Percentiles rank a stretch among this genome's conserved stretches.
Conservation (phyloP, 2,888 invertebrate genomes). For the Cerceris rybyensis region DNA sequence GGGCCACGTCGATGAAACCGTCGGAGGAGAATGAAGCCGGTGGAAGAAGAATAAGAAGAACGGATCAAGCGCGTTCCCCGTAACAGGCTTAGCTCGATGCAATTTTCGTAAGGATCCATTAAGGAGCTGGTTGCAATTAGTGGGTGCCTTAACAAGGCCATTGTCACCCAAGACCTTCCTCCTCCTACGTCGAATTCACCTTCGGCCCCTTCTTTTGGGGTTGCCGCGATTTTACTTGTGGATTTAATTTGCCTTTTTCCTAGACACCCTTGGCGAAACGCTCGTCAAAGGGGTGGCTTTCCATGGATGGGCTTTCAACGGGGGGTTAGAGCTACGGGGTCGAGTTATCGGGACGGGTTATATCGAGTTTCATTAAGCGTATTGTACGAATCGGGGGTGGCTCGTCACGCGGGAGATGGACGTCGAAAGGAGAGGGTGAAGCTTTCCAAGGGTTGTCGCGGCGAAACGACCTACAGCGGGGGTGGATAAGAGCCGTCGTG, state of each 20-base stretch:
- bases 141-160: slow-evolving; percentile 74
- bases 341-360: slow-evolving; percentile 64
- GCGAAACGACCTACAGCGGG: slow-evolving; percentile 65
- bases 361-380: slow-evolving; percentile 75
- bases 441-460: slow-evolving; percentile 60
- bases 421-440: slow-evolving; percentile 29
- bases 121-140: slow-evolving; percentile 74
- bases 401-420: slow-evolving; percentile 51
- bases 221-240: slow-evolving; percentile 66
- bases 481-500: slow-evolving; percentile 27
- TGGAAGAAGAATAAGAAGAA: slow-evolving; percentile 40
- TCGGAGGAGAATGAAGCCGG: background rate
- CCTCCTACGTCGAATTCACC: background rate
- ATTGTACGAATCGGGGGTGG: slow-evolving; percentile 59
- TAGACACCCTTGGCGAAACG: slow-evolving; percentile 40
- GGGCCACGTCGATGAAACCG: slow-evolving; percentile 33
- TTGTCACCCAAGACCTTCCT: slow-evolving; percentile 62
- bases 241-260: slow-evolving; percentile 72
- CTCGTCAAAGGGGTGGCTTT: slow-evolving; percentile 61
- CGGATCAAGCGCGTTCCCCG: slow-evolving; percentile 45
- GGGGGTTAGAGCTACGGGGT: slow-evolving; percentile 16
- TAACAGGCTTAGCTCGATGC: slow-evolving; percentile 73
- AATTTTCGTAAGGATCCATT: slow-evolving; percentile 76
- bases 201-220: slow-evolving; percentile 1
- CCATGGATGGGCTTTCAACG: slow-evolving; percentile 39